These are phyloP conservation scores for Zaprionus africanus DNA, from an alignment of 1,140 invertebrate genomes.

Conservation along the genomic window DNA sequence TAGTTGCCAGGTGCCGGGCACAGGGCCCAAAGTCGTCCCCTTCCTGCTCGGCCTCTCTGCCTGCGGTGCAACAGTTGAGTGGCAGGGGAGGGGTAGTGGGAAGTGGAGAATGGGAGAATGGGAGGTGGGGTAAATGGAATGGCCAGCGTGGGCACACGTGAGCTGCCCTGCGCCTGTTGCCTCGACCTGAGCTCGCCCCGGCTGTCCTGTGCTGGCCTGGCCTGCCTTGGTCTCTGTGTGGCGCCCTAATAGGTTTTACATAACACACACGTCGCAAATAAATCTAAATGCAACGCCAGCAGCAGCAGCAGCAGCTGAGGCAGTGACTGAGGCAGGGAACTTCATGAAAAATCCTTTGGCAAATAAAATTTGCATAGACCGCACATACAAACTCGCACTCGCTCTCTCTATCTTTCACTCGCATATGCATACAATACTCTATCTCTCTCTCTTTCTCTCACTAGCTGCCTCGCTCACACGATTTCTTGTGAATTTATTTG, in stretches of 20 bases:
- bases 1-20: constrained; percentile 66
- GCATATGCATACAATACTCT: constrained; percentile 25
- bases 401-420: constrained; percentile 25
- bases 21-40: not conserved
- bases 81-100: not conserved
- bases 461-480: constrained; percentile 10
- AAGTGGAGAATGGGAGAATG: not conserved
- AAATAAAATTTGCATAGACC: constrained; percentile 79
- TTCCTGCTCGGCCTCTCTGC: not conserved
- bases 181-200: not conserved
- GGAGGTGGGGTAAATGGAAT: constrained; percentile 41
- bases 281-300: constrained; percentile 68
- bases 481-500: constrained; percentile 76
- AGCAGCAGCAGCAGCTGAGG: constrained; percentile 3
- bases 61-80: constrained; percentile 69
- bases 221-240: constrained; percentile 23
- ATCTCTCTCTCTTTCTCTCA: not conserved
- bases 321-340: constrained; percentile 51
- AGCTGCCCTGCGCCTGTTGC: not conserved
- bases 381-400: constrained; percentile 28
- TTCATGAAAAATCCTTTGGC: constrained; percentile 80
- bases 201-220: constrained; percentile 1
- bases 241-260: constrained; percentile 73
- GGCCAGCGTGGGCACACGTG: constrained; percentile 35
- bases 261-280: constrained; percentile 66